Percentiles rank a stretch among this genome's conserved stretches.
These are phyloP conservation scores for Chloroceryle inda DNA, from an alignment of 2,797 vertebrate species.

Conservation along the genomic window DNA sequence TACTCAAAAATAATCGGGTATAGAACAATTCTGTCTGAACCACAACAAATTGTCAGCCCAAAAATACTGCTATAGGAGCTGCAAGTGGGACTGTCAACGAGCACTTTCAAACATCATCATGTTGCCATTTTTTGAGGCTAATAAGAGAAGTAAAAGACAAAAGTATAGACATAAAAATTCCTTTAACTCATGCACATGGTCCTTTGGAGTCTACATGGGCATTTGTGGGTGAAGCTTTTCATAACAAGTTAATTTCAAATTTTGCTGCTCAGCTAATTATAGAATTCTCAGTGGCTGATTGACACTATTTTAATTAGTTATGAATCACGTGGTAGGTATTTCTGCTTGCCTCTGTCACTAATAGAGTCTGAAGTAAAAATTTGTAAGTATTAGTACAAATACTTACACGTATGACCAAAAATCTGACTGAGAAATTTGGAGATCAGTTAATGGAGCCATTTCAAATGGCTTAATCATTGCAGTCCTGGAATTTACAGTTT, in stretches of 20 bases:
- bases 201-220: background rate
- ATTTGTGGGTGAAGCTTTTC: background rate
- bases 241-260: background rate
- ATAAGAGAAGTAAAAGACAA: background rate
- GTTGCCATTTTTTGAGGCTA: background rate
- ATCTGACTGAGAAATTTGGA: background rate
- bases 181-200: background rate
- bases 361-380: background rate
- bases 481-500: constrained; percentile 46
- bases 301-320: background rate
- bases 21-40: background rate
- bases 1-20: background rate
- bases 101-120: background rate
- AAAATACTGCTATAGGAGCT: background rate
- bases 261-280: background rate
- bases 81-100: background rate
- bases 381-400: background rate
- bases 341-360: background rate
- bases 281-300: background rate
- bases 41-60: background rate
- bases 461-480: constrained; percentile 30
- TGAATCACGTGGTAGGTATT: background rate
- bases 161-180: background rate
- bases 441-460: constrained; percentile 4
- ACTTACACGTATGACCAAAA: background rate